Base-by-base conservation (phyloP, 2,888 invertebrate species). In the Acrobeloides nanus region DNA sequence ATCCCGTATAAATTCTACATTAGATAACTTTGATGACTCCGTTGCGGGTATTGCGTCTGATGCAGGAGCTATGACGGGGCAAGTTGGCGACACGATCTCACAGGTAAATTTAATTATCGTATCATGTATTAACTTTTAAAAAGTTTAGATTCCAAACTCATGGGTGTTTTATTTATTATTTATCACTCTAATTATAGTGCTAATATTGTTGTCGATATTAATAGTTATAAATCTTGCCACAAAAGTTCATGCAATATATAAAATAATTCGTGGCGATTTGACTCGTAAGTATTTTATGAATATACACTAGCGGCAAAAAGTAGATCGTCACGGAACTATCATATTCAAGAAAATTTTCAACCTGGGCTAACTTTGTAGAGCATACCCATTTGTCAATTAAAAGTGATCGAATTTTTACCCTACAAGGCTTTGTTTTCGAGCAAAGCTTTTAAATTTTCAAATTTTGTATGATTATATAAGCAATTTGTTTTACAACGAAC, bases 131-230 rank as follows among this genome's bases (percentile, higher is more conserved):
- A n/a, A n/a, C n/a, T n/a, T n/a, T n/a, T n/a, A n/a, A 1, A n/a
- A 25, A 15, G 26, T 60, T 42, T 43, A 67, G 67, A 57, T 70
- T 29, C 70, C 70, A 15, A 66, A 66, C 38, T 57, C 66, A 23
- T 70, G 70, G 70, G 64, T 70, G n/a, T 70, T 70, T 55, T 70
- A 70, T 46, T 46, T 71, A 10, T 54, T 70, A 23, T 66, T 70
- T 48, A 66, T 70, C 32, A 64, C 70, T 4, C 52, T 70, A 10
- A 71, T 68, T 23, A 52, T 67, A 27, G 70, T 70, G 7, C 61
- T 70, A 38, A 52, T 71, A 27, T 55, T 71, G 20, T 53, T 70
- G 21, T 68, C 69, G 23, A 46, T 67, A 18, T 58, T 70, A 23
- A 59, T 70, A 10, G 42, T 66, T 6, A 59, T 70, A 20, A 66